Conservation (phyloP, 2,113 vertebrate genomes). For the Scophthalmus maximus region DNA sequence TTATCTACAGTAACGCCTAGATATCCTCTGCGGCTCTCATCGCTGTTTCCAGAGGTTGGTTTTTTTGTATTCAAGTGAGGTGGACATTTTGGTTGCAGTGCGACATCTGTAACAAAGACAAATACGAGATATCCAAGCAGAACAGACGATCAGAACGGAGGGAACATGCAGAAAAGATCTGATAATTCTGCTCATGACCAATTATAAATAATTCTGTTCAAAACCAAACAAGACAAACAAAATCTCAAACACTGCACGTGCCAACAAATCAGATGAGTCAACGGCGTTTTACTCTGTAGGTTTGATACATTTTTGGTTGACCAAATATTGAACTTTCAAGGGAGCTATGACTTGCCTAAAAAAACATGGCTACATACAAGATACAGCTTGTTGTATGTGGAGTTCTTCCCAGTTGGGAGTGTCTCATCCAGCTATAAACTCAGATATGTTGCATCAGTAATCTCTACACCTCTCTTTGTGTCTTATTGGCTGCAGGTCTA, state of each 20-base stretch:
- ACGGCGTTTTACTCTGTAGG: too few relatives aligned
- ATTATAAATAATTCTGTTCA: conserved; percentile 18
- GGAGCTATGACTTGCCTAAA: too few relatives aligned
- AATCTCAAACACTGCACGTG: too few relatives aligned
- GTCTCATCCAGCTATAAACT: conserved; percentile 49
- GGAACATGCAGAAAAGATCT: conserved; percentile 17
- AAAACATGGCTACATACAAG: too few relatives aligned
- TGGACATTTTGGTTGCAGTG: conserved; percentile 3
- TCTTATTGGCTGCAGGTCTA: conserved; percentile 72
- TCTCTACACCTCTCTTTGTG: conserved; percentile 70
- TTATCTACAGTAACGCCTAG: conserved; percentile 60
- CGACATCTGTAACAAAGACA: conserved; percentile 17
- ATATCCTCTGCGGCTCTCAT: conserved; percentile 45
- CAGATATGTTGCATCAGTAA: conserved; percentile 74
- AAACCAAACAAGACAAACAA: background rate
- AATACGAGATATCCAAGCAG: conserved; percentile 14
- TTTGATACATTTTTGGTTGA: too few relatives aligned
- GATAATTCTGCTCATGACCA: conserved; percentile 18
- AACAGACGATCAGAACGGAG: conserved; percentile 32
- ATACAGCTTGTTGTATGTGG: background rate
- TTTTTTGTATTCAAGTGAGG: conserved; percentile 42
- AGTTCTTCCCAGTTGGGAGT: conserved; percentile 39
- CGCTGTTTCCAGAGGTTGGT: conserved; percentile 16
- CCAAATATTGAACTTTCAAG: too few relatives aligned
- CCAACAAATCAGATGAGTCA: too few relatives aligned